phyloP scores from a whole-genome alignment of 2,797 vertebrate species.

The Coregonus suidteri region DNA sequence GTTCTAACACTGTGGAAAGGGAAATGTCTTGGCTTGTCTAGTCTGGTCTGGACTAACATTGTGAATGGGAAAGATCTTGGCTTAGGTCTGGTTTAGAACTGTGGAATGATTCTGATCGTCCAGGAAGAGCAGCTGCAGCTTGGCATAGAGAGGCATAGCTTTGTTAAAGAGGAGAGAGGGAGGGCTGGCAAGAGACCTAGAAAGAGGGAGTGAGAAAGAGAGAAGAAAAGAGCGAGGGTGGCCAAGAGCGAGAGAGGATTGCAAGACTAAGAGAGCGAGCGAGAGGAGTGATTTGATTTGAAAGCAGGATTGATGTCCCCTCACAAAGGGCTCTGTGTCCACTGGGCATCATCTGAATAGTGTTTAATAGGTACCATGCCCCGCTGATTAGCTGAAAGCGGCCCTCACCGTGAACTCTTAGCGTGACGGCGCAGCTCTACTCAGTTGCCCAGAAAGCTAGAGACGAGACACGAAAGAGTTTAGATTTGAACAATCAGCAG shows the following conservation, averaged over 20 bases:
- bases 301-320: too few species aligned
- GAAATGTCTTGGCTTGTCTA: neutral
- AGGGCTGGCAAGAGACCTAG: neutral
- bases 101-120: neutral
- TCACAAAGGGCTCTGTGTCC: constrained; percentile 24
- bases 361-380: constrained; percentile 33
- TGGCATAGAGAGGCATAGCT: too few species aligned
- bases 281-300: too few species aligned
- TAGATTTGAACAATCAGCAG: neutral
- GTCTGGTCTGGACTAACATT: neutral
- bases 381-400: constrained; percentile 37
- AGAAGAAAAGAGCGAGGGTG: neutral
- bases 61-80: neutral
- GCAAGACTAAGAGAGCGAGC: too few species aligned
- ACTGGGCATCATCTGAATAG: constrained; percentile 25
- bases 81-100: neutral
- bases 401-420: constrained; percentile 32
- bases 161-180: too few species aligned
- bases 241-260: too few species aligned
- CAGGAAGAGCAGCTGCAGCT: neutral
- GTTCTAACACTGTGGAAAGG: neutral
- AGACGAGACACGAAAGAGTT: neutral
- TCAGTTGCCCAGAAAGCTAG: constrained; percentile 8
- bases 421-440: constrained; percentile 14
- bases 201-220: neutral